Evolutionary conservation across 2,888 invertebrate genomes (phyloP).

Genomic region (Drosophila robusta): DNA sequence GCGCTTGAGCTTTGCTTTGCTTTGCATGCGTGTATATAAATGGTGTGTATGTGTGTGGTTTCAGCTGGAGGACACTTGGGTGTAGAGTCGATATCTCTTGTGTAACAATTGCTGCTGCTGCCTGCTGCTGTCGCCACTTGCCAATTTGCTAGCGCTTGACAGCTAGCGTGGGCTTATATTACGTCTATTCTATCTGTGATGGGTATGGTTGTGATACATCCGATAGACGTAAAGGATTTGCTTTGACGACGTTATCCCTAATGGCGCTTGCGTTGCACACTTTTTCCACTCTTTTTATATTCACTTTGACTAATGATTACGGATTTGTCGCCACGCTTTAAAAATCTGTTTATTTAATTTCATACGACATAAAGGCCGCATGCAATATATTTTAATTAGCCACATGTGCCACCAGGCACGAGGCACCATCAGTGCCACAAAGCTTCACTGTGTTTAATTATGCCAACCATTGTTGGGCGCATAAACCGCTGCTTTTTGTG

Average conservation of each 20-base stretch:
- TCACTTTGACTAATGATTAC: conserved; percentile 70
- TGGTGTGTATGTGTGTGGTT: conserved; percentile 4
- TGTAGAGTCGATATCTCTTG: conserved; percentile 62
- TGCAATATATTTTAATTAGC: conserved; percentile 70
- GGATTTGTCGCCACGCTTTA: conserved; percentile 37
- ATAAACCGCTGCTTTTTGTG: conserved; percentile 10
- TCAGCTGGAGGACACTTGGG: conserved; percentile 29
- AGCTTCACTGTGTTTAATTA: conserved; percentile 35
- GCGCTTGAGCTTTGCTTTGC: conserved; percentile 66
- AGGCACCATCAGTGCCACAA: conserved; percentile 12
- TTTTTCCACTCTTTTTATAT: conserved; percentile 18
- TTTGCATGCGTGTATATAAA: conserved; percentile 13
- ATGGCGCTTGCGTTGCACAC: conserved; percentile 61
- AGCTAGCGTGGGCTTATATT: conserved; percentile 45
- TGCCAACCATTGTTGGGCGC: conserved; percentile 12
- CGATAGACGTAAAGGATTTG: conserved; percentile 74
- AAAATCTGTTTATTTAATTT: conserved; percentile 52
- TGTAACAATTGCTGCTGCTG: conserved; percentile 65
- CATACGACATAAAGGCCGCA: conserved; percentile 22
- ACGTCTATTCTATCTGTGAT: conserved; percentile 33
- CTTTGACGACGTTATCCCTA: conserved; percentile 80
- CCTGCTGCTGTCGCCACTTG: conserved; percentile 16
- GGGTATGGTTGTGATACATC: conserved; percentile 52
- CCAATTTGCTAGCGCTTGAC: conserved; percentile 46
- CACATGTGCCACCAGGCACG: conserved; percentile 24